A percentile compares a stretch with the other conserved stretches of the same genome.
These are phyloP conservation scores for Pleuronectes platessa DNA, from an alignment of 2,113 vertebrate species.

Conservation along the genomic window DNA sequence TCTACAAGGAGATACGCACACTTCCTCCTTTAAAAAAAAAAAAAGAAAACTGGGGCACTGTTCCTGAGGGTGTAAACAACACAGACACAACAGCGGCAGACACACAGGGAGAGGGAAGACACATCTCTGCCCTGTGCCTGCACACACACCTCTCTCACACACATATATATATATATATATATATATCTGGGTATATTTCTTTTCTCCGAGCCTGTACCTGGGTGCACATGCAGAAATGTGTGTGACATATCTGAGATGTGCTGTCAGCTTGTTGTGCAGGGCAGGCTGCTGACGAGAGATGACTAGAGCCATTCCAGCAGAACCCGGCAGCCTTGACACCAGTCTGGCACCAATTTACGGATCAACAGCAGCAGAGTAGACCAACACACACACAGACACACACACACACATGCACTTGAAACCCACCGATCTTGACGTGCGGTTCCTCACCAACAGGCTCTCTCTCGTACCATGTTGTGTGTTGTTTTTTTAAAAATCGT, in stretches of 20 bases:
- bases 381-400: slow-evolving; percentile 13
- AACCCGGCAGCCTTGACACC: slow-evolving; percentile 64
- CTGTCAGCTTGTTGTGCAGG: slow-evolving; percentile 67
- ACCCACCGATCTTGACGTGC: slow-evolving; percentile 29
- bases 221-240: not conserved
- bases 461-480: slow-evolving; percentile 9
- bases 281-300: slow-evolving; percentile 54
- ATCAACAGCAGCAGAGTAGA: slow-evolving; percentile 54
- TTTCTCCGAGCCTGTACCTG: not conserved
- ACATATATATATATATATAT: not conserved
- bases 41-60: slow-evolving; percentile 49
- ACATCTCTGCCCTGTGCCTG: slow-evolving; percentile 32
- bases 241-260: slow-evolving; percentile 36
- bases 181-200: not conserved
- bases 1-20: slow-evolving; percentile 28
- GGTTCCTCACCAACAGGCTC: slow-evolving; percentile 20
- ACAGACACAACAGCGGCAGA: slow-evolving; percentile 37
- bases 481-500: not conserved
- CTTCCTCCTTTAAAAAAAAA: slow-evolving; percentile 24
- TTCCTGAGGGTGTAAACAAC: slow-evolving; percentile 62
- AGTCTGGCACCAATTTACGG: slow-evolving; percentile 72
- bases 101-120: slow-evolving; percentile 8
- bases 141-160: slow-evolving; percentile 18
- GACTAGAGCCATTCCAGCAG: slow-evolving; percentile 60
- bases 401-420: slow-evolving; percentile 24